These are phyloP conservation scores for Athalia cordata DNA, from an alignment of 2,888 invertebrate genomes.

Conservation along the genomic window DNA sequence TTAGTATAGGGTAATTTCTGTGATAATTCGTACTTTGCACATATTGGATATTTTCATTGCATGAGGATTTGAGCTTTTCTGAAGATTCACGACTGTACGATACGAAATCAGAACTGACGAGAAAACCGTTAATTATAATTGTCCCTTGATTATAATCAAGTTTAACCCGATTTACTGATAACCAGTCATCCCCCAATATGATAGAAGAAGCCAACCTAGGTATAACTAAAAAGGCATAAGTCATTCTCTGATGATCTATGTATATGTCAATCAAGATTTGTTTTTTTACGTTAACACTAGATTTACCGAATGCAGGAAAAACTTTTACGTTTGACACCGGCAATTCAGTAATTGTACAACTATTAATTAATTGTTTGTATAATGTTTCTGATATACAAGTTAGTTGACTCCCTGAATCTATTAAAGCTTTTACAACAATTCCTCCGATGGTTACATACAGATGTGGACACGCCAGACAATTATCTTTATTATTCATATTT, in stretches of 20 bases:
- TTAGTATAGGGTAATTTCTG: too few relatives aligned
- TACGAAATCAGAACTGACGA: background rate
- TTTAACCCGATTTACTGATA: too few relatives aligned
- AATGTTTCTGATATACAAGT: constrained; percentile 50
- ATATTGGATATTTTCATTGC: constrained; percentile 7
- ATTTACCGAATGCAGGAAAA: constrained; percentile 47
- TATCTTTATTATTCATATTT: background rate
- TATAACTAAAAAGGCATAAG: constrained; percentile 38
- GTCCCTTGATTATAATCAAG: too few relatives aligned
- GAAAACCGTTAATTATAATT: too few relatives aligned
- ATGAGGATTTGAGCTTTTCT: background rate
- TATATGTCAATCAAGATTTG: constrained; percentile 45
- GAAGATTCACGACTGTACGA: background rate
- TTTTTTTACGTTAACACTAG: constrained; percentile 43
- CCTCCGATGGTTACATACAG: constrained; percentile 40
- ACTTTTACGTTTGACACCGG: constrained; percentile 49
- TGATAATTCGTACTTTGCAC: constrained; percentile 28
- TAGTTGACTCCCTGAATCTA: constrained; percentile 53
- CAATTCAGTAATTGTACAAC: constrained; percentile 46
- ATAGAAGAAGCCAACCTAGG: too few relatives aligned
- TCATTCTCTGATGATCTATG: constrained; percentile 28
- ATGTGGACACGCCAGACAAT: constrained; percentile 45
- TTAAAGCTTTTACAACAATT: constrained; percentile 42
- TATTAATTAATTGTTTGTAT: constrained; percentile 42
- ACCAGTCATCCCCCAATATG: too few relatives aligned